Percentiles rank a stretch among this genome's conserved stretches.
Conservation (phyloP, 2,797 vertebrate genomes). For the Babyrousa celebensis region DNA sequence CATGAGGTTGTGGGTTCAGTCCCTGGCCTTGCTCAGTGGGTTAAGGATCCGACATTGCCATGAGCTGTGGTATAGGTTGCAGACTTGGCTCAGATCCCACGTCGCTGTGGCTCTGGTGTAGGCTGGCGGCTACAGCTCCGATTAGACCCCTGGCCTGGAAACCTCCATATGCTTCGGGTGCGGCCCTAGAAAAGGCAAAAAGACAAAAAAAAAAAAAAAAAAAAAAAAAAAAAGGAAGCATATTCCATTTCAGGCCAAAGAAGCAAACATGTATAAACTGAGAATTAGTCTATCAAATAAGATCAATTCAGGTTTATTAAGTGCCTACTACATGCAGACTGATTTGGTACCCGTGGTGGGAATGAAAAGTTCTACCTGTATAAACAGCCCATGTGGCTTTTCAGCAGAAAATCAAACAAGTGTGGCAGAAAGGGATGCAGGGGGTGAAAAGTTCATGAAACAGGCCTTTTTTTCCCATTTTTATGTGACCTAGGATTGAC, state of each 20-base stretch:
- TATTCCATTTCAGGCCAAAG: not conserved
- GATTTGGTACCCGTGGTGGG: not conserved
- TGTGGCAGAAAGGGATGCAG: not conserved
- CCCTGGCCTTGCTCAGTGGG: too few species aligned
- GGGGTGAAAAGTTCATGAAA: not conserved
- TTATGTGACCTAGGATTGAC: not conserved
- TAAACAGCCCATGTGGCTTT: not conserved
- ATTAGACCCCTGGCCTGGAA: too few species aligned
- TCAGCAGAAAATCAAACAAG: conserved; percentile 16
- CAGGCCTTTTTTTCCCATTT: not conserved
- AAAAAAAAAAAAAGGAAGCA: not conserved
- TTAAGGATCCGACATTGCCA: too few species aligned
- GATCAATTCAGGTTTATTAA: not conserved
- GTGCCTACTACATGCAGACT: not conserved
- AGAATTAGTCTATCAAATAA: conserved; percentile 36
- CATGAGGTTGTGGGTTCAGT: too few species aligned
- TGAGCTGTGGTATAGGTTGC: too few species aligned
- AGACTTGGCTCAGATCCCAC: too few species aligned
- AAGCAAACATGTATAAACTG: not conserved
- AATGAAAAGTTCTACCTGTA: not conserved
- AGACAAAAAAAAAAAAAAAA: too few species aligned
- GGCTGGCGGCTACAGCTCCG: too few species aligned
- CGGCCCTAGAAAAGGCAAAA: too few species aligned
- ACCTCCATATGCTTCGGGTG: too few species aligned
- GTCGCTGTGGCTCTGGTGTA: too few species aligned